Evolutionary conservation across 2,797 vertebrate genomes (phyloP), one percentile per base, ranked within the genome.

Genomic region (Micrastur ruficollis): DNA sequence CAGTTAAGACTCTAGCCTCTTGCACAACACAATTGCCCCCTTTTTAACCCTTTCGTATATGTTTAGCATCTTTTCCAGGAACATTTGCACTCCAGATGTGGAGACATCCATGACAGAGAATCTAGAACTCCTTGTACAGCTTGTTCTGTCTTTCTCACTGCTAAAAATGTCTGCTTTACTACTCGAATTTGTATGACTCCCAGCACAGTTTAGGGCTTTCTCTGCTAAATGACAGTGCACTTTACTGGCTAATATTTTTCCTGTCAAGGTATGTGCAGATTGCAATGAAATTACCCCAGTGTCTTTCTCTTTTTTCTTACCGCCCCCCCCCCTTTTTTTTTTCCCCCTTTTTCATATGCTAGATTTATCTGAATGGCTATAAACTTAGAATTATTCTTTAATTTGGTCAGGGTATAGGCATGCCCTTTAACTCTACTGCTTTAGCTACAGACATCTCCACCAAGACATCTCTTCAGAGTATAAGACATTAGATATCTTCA

Each of bases 21-120:
- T 61, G 18, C 2, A 29, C 34, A 53, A 34, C 13, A 61, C 0
- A 67, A 6, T 3, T 49, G 2, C 0, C 2, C 3, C 3, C 6
- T 1, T 0, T 90, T 74, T 29, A 47, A 47, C 11, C 0, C 8
- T 55, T 81, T 31, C 59, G 3, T 13, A 1, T 31, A 9, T 6
- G 2, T 32, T 82, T 73, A 74, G 2, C 5, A n/a, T n/a, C 5
- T 55, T 59, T 76, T 20, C 8, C 8, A 36, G 42, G 14, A 16
- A 87, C 29, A 2, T 21, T 29, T 84, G 1, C 1, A 4, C 4
- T 74, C 9, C 3, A 31, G 13, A 29, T 59, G 4, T 14, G 8
- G 16, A 73, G 2, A 47, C 1, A 52, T 16, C 14, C 2, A 0
- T 42, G 34, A 47, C 2, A 2, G 13, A 55, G 7, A 46, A 44